Evolutionary conservation across 2,797 vertebrate genomes (phyloP), one percentile per base, ranked within the genome.

Genomic region (Sebastes oblongus): DNA sequence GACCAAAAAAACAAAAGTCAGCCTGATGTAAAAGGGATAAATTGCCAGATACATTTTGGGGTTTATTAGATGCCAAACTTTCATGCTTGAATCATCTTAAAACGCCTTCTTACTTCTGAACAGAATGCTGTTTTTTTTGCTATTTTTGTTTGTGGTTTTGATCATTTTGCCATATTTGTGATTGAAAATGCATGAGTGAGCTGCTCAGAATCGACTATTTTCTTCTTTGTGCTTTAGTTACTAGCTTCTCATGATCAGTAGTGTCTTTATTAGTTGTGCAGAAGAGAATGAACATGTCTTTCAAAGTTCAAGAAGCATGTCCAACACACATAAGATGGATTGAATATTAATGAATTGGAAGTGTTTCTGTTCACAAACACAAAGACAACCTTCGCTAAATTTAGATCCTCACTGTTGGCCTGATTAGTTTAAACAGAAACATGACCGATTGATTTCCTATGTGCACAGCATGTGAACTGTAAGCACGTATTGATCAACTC

Each of bases 131-230:
- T 60, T 64, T 72, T 39, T 64, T 73, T 73, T 67, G 29, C 29
- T 7, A 6, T 30, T 62, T 71, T 69, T 68, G n/a, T 54, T 77
- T 81, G 36, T 86, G 73, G 39, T 89, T 86, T 81, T 29, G 34
- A 62, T 81, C 7, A 59, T 77, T 76, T 54, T 77, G 69, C 66
- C 5, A 29, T 18, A 27, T 18, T 73, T 72, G 60, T 62, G 60
- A 85, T 78, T 78, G 39, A 84, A 78, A 89, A 77, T 88, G 92
- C 91, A 93, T 84, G 90, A 87, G 67, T 60, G 16, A 68, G 55
- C 86, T 85, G 82, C 85, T 84, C 32, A 81, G 58, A 80, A 77
- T 78, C 46, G 4, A 30, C 69, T 70, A 2, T 58, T 74, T 76
- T 30, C 55, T 72, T 83, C 18, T 65, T 52, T 66, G 6, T 83